Base-by-base conservation (phyloP, 2,797 vertebrate genomes). In the Acipenser oxyrinchus region DNA sequence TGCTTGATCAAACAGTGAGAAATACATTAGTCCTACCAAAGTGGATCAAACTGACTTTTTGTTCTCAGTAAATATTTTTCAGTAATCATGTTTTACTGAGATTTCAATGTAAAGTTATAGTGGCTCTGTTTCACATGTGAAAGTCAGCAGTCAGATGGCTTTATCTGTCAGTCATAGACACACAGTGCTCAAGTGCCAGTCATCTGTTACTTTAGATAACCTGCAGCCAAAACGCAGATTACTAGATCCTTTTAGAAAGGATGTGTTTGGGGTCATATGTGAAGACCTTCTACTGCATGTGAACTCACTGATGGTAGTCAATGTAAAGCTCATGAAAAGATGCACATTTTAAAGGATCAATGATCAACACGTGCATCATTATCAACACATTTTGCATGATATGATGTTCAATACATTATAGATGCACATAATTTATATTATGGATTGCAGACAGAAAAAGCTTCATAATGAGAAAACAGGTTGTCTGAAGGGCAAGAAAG, bases 191-290 rank as follows among this genome's bases (percentile, higher is more conserved):
- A 69, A 70, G 64, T 68, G 65, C 70, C 64, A 67, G 74, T 73
- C 73, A 73, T 73, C 73, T 73, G 73, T 73, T 72, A 73, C 74
- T 78, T 79, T 73, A 80, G 74, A 79, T 82, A 78, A 79, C 77
- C 71, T 10, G 12, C 60, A 68, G 61, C 68, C 63, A 69, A 68
- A 72, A 66, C 58, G 72, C 65, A 71, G 72, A 77, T 70, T 69
- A 72, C 72, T 76, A 68, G 73, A 78, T 75, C 53, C 69, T 73
- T 73, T 77, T 60, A 68, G 61, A 71, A 68, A 71, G 73, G 72
- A 71, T 72, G 70, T 67, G 57, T 53, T 49, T 37, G 23, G 72
- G 66, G 74, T 77, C 69, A 78, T 53, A 48, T 62, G 18, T 62
- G 57, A 48, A 62, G 57, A 12, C 37, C 53, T 23, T 58, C 64